phyloP scores from a whole-genome alignment of 2,797 vertebrate genomes.

The Lepilemur ruficaudatus region DNA sequence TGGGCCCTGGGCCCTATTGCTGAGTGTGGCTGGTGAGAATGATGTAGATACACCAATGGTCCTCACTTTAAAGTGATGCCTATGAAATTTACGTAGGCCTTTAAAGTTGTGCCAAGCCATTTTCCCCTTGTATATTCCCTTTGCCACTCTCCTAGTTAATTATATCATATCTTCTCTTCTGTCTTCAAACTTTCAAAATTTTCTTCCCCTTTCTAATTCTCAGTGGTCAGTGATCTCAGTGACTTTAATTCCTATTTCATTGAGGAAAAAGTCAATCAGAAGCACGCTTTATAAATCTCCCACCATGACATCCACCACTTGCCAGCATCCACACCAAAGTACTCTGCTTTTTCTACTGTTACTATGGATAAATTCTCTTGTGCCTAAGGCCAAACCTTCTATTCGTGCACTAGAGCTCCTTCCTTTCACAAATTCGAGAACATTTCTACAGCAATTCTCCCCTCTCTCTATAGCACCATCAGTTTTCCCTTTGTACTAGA shows the following conservation, averaged over 20 bases:
- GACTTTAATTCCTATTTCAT: neutral
- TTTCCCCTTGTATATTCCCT: neutral
- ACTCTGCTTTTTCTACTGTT: neutral
- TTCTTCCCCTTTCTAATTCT: neutral
- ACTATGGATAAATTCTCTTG: neutral
- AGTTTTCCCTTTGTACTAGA: neutral
- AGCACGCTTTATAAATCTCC: neutral
- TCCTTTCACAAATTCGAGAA: constrained; percentile 5
- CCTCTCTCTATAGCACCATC: neutral
- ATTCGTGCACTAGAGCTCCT: neutral
- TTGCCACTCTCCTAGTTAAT: neutral
- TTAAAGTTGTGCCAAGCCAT: neutral
- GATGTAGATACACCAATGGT: neutral
- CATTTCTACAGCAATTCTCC: neutral
- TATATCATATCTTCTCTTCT: neutral
- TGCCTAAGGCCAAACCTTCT: neutral
- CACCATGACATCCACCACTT: neutral
- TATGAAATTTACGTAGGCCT: neutral
- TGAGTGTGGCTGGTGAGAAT: neutral
- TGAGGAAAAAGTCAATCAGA: constrained; percentile 19
- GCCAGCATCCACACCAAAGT: neutral
- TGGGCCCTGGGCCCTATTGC: too few species aligned
- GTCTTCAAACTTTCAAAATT: neutral
- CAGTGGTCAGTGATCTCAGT: neutral
- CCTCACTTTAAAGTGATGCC: neutral